Evolutionary conservation across 2,888 invertebrate species (phyloP).

Genomic region (Syrista parreyssii): DNA sequence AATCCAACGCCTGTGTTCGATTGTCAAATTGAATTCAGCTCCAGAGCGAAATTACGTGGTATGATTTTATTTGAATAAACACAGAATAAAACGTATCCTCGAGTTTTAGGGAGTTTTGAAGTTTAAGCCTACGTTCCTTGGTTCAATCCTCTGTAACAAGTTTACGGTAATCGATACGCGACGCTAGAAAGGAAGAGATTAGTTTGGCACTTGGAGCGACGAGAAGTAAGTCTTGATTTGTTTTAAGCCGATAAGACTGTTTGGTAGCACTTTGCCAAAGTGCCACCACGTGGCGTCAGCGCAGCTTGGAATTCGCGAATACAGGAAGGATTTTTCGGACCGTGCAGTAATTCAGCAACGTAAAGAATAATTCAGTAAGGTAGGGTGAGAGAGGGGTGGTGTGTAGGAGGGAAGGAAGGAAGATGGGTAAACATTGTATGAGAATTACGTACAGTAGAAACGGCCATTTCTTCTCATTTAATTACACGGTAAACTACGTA

Average conservation of each 20-base stretch:
- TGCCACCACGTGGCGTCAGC: background rate
- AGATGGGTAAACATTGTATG: background rate
- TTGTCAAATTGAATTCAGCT: background rate
- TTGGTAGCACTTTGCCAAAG: too few relatives aligned
- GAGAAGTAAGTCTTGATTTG: background rate
- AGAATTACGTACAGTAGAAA: background rate
- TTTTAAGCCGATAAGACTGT: background rate
- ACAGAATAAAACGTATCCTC: background rate
- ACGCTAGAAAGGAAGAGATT: background rate
- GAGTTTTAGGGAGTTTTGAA: background rate
- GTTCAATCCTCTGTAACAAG: background rate
- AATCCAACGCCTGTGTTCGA: background rate
- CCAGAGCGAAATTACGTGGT: too few relatives aligned
- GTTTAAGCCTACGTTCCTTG: background rate
- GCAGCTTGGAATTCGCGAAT: background rate
- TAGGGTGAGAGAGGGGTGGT: accelerated
- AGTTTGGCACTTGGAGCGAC: background rate
- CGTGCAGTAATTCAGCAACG: background rate
- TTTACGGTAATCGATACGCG: background rate
- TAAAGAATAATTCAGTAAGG: background rate
- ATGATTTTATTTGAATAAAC: background rate
- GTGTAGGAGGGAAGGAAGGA: too few relatives aligned
- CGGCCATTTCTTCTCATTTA: conserved; percentile 10
- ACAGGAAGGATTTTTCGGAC: too few relatives aligned
- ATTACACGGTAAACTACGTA: conserved; percentile 4